Evolutionary conservation across 2,113 vertebrate genomes (phyloP).

Genomic region (Rhinogobius similis): DNA sequence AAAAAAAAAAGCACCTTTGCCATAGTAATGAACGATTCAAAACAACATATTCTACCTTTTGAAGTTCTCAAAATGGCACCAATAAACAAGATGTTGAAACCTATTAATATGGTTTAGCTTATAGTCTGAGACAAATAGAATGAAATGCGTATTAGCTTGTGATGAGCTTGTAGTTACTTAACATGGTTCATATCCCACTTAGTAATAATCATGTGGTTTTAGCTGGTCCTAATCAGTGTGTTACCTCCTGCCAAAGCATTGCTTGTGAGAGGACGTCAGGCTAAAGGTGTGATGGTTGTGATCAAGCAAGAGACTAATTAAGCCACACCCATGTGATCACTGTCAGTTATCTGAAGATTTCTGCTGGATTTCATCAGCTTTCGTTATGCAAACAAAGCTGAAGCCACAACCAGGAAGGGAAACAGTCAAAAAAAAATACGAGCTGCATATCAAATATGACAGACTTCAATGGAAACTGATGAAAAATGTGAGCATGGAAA

Average conservation of each 20-base stretch:
- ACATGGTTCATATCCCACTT: background rate
- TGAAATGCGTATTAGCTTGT: background rate
- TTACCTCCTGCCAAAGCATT: background rate
- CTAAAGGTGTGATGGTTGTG: conserved; percentile 9
- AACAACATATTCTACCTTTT: background rate
- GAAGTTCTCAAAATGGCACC: too few relatives aligned
- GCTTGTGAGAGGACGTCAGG: background rate
- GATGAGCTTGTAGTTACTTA: background rate
- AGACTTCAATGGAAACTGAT: conserved; percentile 63
- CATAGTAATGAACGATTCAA: background rate
- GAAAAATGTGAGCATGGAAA: conserved; percentile 46
- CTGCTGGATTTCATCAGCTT: conserved; percentile 59
- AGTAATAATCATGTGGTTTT: background rate
- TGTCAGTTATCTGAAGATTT: conserved; percentile 58
- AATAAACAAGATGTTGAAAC: background rate
- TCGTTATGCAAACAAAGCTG: conserved; percentile 43
- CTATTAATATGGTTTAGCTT: background rate
- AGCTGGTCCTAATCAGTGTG: background rate
- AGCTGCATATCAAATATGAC: conserved; percentile 61
- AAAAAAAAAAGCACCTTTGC: background rate
- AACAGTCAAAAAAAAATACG: conserved; percentile 2
- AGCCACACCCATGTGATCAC: conserved; percentile 27
- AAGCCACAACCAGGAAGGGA: conserved; percentile 26
- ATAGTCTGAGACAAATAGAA: too few relatives aligned
- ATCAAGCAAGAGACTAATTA: conserved; percentile 49